These are phyloP conservation scores for Heliconius hortense DNA, from an alignment of 2,888 invertebrate species.

Conservation along the genomic window DNA sequence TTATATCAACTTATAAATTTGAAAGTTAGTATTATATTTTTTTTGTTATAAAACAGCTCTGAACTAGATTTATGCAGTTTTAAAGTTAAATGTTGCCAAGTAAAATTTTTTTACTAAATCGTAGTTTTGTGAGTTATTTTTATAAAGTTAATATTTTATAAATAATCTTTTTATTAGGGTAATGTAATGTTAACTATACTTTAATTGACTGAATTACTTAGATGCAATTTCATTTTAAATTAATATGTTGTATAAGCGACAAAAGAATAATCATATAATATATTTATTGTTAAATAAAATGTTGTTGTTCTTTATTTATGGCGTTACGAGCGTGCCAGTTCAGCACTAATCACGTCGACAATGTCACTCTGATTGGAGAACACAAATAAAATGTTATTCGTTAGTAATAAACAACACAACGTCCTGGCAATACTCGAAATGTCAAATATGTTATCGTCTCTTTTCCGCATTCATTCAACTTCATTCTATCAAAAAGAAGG, in stretches of 20 bases:
- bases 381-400: background rate
- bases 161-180: background rate
- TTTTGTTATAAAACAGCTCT: conserved; percentile 41
- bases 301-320: background rate
- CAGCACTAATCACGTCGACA: no score
- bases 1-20: background rate
- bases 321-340: no score
- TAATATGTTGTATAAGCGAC: no score
- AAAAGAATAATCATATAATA: no score
- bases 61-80: conserved; percentile 52
- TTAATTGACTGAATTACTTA: no score
- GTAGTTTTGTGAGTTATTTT: background rate
- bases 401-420: background rate
- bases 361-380: no score
- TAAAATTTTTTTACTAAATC: conserved; percentile 4
- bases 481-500: conserved; percentile 66
- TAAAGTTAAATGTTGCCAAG: conserved; percentile 42
- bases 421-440: conserved; percentile 33
- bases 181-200: no score
- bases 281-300: no score
- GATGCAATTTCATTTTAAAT: no score
- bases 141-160: background rate
- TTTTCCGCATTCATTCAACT: conserved; percentile 48
- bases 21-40: background rate
- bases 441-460: conserved; percentile 47